Percentiles rank a stretch among this genome's conserved stretches.
Evolutionary conservation across 2,888 invertebrate genomes (phyloP).

Genomic region (Andrena camellia): DNA sequence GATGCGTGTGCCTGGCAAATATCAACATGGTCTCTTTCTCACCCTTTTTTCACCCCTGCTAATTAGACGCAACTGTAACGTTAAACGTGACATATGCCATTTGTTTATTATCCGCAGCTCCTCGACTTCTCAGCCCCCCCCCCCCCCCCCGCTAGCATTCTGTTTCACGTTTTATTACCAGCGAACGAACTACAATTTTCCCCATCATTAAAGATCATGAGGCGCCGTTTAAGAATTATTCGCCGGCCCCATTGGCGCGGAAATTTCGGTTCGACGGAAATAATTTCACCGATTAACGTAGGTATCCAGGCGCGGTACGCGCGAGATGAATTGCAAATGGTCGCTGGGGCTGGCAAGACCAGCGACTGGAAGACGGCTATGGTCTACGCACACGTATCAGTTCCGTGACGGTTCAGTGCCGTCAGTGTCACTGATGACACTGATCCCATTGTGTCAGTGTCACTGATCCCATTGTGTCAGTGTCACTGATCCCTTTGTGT

Average conservation of each 20-base stretch:
- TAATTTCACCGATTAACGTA: neutral
- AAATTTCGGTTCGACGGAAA: neutral
- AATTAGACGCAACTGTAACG: slow-evolving; percentile 3
- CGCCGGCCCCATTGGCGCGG: neutral
- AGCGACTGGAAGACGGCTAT: neutral
- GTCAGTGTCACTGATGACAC: too few relatives aligned
- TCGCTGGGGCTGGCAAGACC: neutral
- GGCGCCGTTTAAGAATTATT: neutral
- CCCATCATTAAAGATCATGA: neutral
- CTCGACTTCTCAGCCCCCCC: neutral
- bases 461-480: too few relatives aligned
- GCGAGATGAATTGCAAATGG: slow-evolving; percentile 2
- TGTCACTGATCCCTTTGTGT: too few relatives aligned
- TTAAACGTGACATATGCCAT: neutral
- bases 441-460: too few relatives aligned
- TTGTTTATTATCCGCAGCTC: slow-evolving; percentile 1
- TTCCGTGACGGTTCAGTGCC: too few relatives aligned
- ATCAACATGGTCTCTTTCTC: too few relatives aligned
- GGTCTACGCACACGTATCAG: too few relatives aligned
- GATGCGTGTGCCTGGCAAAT: too few relatives aligned
- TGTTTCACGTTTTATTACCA: neutral
- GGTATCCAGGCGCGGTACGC: neutral
- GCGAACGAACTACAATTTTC: slow-evolving; percentile 1
- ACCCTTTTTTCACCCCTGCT: slow-evolving; percentile 6
- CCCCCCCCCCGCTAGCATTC: too few relatives aligned